phyloP scores from a whole-genome alignment of 2,113 vertebrate genomes.

The Scartelaos histophorus region DNA sequence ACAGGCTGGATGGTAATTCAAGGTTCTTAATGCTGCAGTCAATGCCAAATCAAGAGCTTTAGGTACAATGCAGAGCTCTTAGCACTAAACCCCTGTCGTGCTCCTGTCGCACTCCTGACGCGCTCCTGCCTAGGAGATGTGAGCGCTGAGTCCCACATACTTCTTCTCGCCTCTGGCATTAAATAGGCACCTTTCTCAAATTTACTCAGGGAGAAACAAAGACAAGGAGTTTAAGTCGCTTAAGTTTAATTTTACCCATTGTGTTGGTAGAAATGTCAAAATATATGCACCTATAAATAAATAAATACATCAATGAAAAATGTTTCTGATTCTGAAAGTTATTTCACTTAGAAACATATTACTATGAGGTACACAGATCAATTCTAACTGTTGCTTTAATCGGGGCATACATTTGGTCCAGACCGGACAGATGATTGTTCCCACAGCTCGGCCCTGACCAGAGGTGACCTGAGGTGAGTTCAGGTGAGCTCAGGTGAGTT shows the following conservation, averaged over 20 bases:
- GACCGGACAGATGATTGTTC: neutral
- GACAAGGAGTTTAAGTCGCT: neutral
- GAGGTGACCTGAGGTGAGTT: neutral
- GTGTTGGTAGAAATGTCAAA: neutral
- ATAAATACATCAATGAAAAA: neutral
- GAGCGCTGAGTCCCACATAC: constrained; percentile 9
- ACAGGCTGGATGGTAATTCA: constrained; percentile 56
- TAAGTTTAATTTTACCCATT: neutral
- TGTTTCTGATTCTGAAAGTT: neutral
- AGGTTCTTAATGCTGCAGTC: constrained; percentile 51
- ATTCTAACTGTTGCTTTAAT: neutral
- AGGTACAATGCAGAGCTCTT: constrained; percentile 16
- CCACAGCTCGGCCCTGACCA: neutral
- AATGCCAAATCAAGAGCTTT: constrained; percentile 33
- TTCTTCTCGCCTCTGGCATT: neutral
- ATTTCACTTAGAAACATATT: neutral
- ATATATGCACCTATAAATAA: neutral
- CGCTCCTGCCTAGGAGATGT: constrained; percentile 8
- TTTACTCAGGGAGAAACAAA: neutral
- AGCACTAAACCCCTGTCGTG: constrained; percentile 18
- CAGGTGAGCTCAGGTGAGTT: neutral
- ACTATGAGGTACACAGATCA: no score
- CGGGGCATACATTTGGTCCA: neutral
- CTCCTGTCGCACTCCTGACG: constrained; percentile 6
- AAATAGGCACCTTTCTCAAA: neutral